Percentiles rank a stretch among this genome's conserved stretches.
These are phyloP conservation scores for Gymnosoma rotundatum DNA, from an alignment of 2,888 invertebrate genomes.

Conservation along the genomic window DNA sequence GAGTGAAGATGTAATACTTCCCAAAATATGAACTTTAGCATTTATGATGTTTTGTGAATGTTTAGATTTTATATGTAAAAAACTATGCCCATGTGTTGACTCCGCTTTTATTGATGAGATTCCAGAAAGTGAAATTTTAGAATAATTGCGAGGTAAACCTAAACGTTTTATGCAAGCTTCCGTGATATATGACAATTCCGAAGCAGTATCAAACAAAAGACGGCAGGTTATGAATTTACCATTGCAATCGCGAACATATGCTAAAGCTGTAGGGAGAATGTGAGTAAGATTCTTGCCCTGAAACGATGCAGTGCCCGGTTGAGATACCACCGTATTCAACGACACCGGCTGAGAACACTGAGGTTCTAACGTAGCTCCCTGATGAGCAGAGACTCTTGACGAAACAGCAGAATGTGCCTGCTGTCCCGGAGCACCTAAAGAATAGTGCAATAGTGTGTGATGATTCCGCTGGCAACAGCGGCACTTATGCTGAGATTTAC, in stretches of 20 bases:
- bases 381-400: not conserved
- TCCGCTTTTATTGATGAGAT: too few relatives aligned
- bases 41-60: not conserved
- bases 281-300: not conserved
- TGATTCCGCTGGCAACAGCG: constrained; percentile 12
- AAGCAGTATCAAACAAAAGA: constrained; percentile 26
- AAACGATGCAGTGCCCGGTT: not conserved
- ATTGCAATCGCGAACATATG: not conserved
- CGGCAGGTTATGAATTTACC: constrained; percentile 16
- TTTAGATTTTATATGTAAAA: constrained; percentile 2
- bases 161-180: constrained; percentile 22
- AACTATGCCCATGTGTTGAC: too few relatives aligned
- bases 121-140: too few relatives aligned
- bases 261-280: constrained; percentile 28
- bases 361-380: not conserved
- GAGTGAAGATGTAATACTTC: not conserved
- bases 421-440: not conserved
- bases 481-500: too few relatives aligned
- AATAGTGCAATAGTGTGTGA: not conserved
- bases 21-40: not conserved
- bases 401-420: too few relatives aligned
- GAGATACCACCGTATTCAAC: not conserved
- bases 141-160: constrained; percentile 4
- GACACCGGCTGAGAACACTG: not conserved
- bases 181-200: constrained; percentile 19